Conservation (phyloP, 2,888 invertebrate species). For the Hartigia nigra region DNA sequence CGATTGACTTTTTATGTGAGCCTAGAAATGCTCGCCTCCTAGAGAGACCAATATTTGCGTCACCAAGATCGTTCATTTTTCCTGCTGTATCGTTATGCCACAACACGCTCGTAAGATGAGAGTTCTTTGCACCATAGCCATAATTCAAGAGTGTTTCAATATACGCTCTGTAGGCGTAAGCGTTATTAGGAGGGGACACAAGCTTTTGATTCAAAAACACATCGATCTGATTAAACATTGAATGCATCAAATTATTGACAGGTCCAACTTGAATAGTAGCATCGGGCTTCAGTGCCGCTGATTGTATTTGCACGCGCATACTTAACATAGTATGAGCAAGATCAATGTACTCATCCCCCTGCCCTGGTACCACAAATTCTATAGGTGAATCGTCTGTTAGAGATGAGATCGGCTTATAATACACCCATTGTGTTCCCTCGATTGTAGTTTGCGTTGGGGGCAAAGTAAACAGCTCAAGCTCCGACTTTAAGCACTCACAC, state of each 20-base stretch:
- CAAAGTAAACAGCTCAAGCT: constrained; percentile 39
- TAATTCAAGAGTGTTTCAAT: constrained; percentile 37
- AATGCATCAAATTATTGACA: constrained; percentile 36
- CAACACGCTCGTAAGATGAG: constrained; percentile 30
- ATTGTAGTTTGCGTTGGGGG: constrained; percentile 41
- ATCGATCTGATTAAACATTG: constrained; percentile 36
- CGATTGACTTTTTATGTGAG: not conserved
- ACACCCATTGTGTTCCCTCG: constrained; percentile 33
- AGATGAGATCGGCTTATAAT: constrained; percentile 40
- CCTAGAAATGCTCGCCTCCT: no score
- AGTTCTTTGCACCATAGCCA: constrained; percentile 27
- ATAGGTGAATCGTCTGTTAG: constrained; percentile 38
- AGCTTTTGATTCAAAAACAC: constrained; percentile 39
- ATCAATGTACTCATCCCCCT: constrained; percentile 41
- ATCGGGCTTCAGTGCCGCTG: no score
- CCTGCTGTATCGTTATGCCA: constrained; percentile 26
- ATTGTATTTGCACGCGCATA: constrained; percentile 28
- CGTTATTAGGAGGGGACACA: constrained; percentile 31
- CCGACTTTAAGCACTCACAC: constrained; percentile 35
- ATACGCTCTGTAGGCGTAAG: constrained; percentile 34
- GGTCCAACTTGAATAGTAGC: no score
- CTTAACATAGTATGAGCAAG: constrained; percentile 36
- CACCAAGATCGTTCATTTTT: not conserved
- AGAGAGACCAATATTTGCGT: no score
- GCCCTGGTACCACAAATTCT: constrained; percentile 39